A percentile compares a stretch with the other conserved stretches of the same genome.
These are phyloP conservation scores for Echinarachnius parma DNA, from an alignment of 53 echinoderm and acorn worm genomes.

Conservation along the genomic window DNA sequence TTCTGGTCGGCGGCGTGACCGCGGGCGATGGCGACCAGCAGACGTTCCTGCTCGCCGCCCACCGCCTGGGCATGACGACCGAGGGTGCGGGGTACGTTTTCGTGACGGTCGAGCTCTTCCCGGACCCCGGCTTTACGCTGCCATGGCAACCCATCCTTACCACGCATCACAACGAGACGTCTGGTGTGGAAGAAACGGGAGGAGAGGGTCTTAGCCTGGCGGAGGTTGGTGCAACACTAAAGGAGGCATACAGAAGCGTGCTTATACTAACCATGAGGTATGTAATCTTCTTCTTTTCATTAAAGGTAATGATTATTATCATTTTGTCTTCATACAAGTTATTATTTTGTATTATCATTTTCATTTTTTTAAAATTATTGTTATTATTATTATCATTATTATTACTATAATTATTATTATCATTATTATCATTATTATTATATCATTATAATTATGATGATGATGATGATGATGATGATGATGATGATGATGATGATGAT, in stretches of 20 bases:
- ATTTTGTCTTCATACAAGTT: no score
- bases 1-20: conserved; percentile 69
- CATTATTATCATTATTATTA: no score
- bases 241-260: conserved; percentile 17
- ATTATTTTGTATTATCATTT: no score
- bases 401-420: conserved; percentile 1
- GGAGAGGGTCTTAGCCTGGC: no score
- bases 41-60: conserved; percentile 77
- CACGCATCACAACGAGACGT: conserved; percentile 13
- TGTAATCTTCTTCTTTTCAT: no score
- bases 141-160: conserved; percentile 60
- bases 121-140: conserved; percentile 61
- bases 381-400: no score
- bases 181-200: background rate
- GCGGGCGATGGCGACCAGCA: conserved; percentile 66
- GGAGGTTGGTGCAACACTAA: no score
- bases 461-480: no score
- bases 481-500: no score
- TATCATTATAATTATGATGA: no score
- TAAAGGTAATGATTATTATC: no score
- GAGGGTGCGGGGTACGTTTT: conserved; percentile 62
- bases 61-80: conserved; percentile 55
- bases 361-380: no score
- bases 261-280: conserved; percentile 26
- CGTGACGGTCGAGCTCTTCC: conserved; percentile 69